Evolutionary conservation across 2,888 invertebrate species (phyloP), one percentile per base, ranked within the genome.

Genomic region (Pachymerium ferrugineum): DNA sequence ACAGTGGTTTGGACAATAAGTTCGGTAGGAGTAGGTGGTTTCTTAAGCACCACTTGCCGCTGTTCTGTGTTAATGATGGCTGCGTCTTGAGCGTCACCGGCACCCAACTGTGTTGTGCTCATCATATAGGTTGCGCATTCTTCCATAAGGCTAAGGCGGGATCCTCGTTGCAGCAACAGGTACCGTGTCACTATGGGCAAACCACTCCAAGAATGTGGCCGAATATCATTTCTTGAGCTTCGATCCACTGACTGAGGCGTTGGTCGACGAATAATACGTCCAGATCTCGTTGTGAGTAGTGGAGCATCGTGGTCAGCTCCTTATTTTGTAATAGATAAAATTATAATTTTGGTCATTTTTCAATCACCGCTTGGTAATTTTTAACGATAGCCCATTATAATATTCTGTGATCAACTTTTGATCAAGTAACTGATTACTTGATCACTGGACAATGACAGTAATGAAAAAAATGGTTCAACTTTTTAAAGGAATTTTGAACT

Each of bases 61-160:
- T 33, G 28, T 38, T 33, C 71, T 71, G 71, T 19, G 28, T 14
- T 10, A 62, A 22, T 62, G 12, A 28, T 62, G 14, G 14, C 16
- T 38, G 5, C 12, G 38, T 38, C 3, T 4, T 38, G 5, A 16
- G 10, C 28, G 25, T 62, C 25, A 8, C 25, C 28, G 12, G 10
- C 62, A 25, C 62, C 62, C 25, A 22, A 12, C 10, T 62, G 62
- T 28, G 14, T 28, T 10, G 62, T 28, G 6, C 25, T 10, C 12
- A 25, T 28, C n/a, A 12, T 62, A 28, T 62, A n/a, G 28, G 28
- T 28, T n/a, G n/a, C 62, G 22, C 35, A 28, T 8, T 71, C 38
- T n/a, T 72, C 30, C 72, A 72, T 72, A 8, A 72, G 72, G 29
- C 35, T 47, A 16, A 72, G 54, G 28, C 72, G 72, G 16, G 72